Percentiles rank a stretch among this genome's conserved stretches.
Evolutionary conservation across 2,888 invertebrate species (phyloP).

Genomic region (Phasia obesa): DNA sequence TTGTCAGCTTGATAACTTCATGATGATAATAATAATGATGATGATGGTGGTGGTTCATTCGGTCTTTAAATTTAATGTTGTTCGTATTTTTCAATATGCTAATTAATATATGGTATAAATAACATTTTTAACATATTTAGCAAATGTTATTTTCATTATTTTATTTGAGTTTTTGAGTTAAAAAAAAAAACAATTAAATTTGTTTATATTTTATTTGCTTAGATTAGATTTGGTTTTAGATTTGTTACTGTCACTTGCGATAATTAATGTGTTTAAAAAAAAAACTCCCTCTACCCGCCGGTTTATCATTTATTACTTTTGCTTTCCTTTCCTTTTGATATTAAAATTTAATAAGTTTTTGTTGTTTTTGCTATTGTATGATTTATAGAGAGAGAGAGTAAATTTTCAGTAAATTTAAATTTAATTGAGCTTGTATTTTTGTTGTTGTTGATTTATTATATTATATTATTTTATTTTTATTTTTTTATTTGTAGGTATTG

Average conservation of each 20-base stretch:
- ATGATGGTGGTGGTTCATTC: slow-evolving; percentile 26
- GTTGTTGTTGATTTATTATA: slow-evolving; percentile 6
- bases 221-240: slow-evolving; percentile 30
- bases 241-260: slow-evolving; percentile 57
- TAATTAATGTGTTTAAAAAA: slow-evolving; percentile 54
- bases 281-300: slow-evolving; percentile 2
- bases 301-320: slow-evolving; percentile 12
- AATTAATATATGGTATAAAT: background rate
- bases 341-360: slow-evolving; percentile 41
- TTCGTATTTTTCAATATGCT: slow-evolving; percentile 7
- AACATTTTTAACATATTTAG: background rate
- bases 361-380: slow-evolving; percentile 4
- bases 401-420: slow-evolving; percentile 59
- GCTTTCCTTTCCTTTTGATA: slow-evolving; percentile 14
- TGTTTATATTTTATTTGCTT: slow-evolving; percentile 13
- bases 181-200: background rate
- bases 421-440: slow-evolving; percentile 61
- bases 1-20: slow-evolving; percentile 61
- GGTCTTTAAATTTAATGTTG: slow-evolving; percentile 39
- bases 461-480: slow-evolving; percentile 27
- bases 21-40: too few species aligned
- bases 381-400: slow-evolving; percentile 1
- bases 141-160: slow-evolving; percentile 23
- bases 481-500: background rate
- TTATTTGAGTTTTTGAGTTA: slow-evolving; percentile 14